Conservation (phyloP, 2,797 vertebrate species). For the Gymnocypris eckloni region DNA sequence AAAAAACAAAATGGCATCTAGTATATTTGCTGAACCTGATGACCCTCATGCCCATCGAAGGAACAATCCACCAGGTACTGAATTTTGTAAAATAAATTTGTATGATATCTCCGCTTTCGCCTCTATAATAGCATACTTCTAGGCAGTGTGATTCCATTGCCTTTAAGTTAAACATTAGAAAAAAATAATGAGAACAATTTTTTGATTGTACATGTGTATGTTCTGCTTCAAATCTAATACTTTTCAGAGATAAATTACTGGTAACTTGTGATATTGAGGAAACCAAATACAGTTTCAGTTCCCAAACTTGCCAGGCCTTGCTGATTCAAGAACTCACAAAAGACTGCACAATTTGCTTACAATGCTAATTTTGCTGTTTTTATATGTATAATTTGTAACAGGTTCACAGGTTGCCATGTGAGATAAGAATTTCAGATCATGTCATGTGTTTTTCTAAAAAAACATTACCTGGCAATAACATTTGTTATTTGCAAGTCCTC, state of each 20-base stretch:
- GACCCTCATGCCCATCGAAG: conserved; percentile 85
- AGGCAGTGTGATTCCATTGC: not conserved
- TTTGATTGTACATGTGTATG: not conserved
- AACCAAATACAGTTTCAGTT: not conserved
- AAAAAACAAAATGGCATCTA: conserved; percentile 95
- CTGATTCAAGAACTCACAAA: not conserved
- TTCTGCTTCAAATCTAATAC: not conserved
- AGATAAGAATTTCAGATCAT: not conserved
- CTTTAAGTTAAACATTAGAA: not conserved
- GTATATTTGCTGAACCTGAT: conserved; percentile 92
- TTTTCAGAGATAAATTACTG: not conserved
- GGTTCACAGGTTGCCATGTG: not conserved
- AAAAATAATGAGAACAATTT: not conserved
- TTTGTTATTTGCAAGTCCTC: not conserved
- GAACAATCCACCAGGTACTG: conserved; percentile 84
- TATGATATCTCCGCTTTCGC: not conserved
- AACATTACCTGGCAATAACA: not conserved
- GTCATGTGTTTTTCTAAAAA: too few species aligned
- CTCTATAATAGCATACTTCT: not conserved
- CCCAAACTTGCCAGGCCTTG: not conserved
- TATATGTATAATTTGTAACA: not conserved
- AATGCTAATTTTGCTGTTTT: not conserved
- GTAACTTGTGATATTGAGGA: not conserved
- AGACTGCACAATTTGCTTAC: not conserved
- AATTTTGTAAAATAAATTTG: too few species aligned